Percentiles rank a stretch among this genome's conserved stretches.
Evolutionary conservation across 2,888 invertebrate species (phyloP).

Genomic region (Acanthoscelides obtectus): DNA sequence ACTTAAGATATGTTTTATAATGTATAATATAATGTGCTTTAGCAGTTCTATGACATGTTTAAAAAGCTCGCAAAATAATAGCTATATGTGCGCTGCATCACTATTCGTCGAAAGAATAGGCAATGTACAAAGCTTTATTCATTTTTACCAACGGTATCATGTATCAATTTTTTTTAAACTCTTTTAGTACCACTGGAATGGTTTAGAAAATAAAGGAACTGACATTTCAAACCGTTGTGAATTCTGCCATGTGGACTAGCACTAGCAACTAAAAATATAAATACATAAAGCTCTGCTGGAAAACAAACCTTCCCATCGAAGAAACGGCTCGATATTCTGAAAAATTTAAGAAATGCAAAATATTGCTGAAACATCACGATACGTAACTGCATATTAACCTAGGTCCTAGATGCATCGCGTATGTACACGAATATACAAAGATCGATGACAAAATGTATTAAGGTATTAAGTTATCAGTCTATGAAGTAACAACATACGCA

Average conservation of each 20-base stretch:
- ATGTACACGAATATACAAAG: too few species aligned
- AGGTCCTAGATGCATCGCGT: neutral
- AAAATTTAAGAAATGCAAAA: slow-evolving; percentile 35
- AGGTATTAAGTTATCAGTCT: too few species aligned
- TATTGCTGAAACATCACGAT: neutral
- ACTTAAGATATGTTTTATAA: neutral
- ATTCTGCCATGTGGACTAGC: neutral
- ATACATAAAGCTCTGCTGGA: slow-evolving; percentile 22
- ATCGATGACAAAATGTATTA: too few species aligned
- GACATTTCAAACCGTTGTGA: too few species aligned
- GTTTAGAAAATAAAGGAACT: too few species aligned
- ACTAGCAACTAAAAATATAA: slow-evolving; percentile 15
- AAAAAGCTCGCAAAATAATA: neutral
- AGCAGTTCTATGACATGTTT: neutral
- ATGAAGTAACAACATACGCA: too few species aligned
- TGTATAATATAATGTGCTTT: neutral
- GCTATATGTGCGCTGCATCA: neutral
- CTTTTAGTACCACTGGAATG: too few species aligned
- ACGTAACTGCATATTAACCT: neutral
- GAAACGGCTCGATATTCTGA: slow-evolving; percentile 46
- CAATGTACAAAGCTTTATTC: neutral
- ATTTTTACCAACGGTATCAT: too few species aligned
- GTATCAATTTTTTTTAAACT: too few species aligned
- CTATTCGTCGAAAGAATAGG: neutral
- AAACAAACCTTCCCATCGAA: slow-evolving; percentile 49